phyloP scores from a whole-genome alignment of 2,113 vertebrate species.

The Neolamprologus hecqui region DNA sequence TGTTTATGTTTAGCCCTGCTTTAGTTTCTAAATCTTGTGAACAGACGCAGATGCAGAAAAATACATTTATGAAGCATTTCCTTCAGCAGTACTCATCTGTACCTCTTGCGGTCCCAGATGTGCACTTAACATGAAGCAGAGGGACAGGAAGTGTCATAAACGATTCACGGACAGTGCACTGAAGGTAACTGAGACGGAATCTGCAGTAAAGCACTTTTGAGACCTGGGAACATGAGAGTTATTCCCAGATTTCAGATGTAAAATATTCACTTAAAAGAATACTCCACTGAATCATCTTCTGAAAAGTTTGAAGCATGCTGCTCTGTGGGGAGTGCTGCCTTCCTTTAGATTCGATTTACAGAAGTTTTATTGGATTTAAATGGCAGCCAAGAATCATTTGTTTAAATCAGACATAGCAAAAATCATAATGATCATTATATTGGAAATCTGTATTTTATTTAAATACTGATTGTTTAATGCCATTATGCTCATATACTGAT shows the following conservation, averaged over 20 bases:
- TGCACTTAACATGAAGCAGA: not conserved
- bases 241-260: not conserved
- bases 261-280: not conserved
- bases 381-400: not conserved
- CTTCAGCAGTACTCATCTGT: not conserved
- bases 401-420: not conserved
- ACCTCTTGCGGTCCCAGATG: not conserved
- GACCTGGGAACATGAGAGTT: not conserved
- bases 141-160: not conserved
- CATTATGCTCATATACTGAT: not conserved
- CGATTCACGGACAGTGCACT: not conserved
- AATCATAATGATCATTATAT: not conserved
- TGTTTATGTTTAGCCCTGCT: not conserved
- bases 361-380: rapidly evolving
- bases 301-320: not conserved
- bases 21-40: not conserved
- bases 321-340: not conserved
- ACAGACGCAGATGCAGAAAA: not conserved
- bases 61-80: not conserved
- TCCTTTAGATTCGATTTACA: rapidly evolving
- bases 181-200: not conserved
- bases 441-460: not conserved
- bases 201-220: not conserved
- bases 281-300: not conserved
- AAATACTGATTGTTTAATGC: not conserved